Conservation (phyloP, 1,140 invertebrate species). For the Drosophila leontia region DNA sequence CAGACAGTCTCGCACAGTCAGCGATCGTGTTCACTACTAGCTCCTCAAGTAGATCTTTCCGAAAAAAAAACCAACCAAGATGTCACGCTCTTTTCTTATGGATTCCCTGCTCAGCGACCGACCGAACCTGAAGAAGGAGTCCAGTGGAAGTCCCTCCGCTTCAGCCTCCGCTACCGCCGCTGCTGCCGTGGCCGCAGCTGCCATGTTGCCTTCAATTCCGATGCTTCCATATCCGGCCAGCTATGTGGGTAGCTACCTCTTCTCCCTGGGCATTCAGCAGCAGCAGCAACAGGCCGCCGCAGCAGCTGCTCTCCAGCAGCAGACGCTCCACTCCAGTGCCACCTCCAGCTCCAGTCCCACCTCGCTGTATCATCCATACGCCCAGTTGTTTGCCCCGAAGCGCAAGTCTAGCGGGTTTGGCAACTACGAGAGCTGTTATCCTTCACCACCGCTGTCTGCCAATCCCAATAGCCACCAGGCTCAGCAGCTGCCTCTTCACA, state of each 20-base stretch:
- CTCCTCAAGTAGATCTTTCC: constrained; percentile 2
- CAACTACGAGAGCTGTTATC: constrained; percentile 72
- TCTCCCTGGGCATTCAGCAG: constrained; percentile 87
- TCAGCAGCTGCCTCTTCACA: constrained; percentile 51
- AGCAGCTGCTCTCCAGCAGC: constrained; percentile 78
- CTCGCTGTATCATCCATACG: constrained; percentile 76
- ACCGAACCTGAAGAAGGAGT: constrained; percentile 80
- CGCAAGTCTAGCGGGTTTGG: constrained; percentile 61
- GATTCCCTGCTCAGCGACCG: constrained; percentile 90
- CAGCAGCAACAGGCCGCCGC: constrained; percentile 85
- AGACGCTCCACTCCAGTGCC: constrained; percentile 50
- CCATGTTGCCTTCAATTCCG: constrained; percentile 85
- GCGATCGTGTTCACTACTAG: constrained; percentile 72
- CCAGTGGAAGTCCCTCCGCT: constrained; percentile 59
- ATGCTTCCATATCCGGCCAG: constrained; percentile 87
- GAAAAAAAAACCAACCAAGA: constrained; percentile 69
- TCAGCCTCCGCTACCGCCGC: constrained; percentile 81
- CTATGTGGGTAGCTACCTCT: constrained; percentile 88
- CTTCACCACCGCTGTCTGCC: constrained; percentile 84
- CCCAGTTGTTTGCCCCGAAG: constrained; percentile 67
- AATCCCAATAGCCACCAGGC: constrained; percentile 41
- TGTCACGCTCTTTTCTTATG: constrained; percentile 91
- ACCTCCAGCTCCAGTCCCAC: constrained; percentile 41
- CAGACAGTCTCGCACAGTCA: constrained; percentile 70
- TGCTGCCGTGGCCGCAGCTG: constrained; percentile 80